Evolutionary conservation across 2,888 invertebrate genomes (phyloP).

Genomic region (Dolichopus griseipennis): DNA sequence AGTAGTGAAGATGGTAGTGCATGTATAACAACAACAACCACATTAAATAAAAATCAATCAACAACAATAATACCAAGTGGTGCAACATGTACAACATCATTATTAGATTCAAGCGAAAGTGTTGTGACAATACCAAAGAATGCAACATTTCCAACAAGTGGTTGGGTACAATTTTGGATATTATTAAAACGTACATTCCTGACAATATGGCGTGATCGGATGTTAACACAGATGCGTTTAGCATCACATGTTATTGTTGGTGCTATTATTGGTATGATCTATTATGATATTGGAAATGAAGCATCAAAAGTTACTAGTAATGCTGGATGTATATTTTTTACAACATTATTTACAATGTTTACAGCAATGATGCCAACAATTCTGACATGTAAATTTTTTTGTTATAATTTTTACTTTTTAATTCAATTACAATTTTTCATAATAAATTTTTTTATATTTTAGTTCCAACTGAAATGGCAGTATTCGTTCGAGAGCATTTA

Average conservation of each 20-base stretch:
- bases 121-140: conserved; percentile 57
- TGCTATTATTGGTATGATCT: conserved; percentile 83
- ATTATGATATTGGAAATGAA: conserved; percentile 87
- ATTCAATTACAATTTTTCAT: background rate
- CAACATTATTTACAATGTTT: conserved; percentile 93
- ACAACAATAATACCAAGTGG: conserved; percentile 8
- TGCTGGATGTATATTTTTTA: conserved; percentile 92
- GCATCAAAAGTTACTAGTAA: conserved; percentile 92
- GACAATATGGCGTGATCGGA: conserved; percentile 76
- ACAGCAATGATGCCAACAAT: conserved; percentile 98
- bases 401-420: background rate
- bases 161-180: conserved; percentile 78
- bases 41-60: background rate
- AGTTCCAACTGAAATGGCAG: conserved; percentile 95
- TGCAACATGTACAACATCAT: conserved; percentile 53
- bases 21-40: conserved; percentile 19
- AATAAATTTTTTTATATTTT: conserved; percentile 5
- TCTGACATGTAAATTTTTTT: conserved; percentile 75
- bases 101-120: conserved; percentile 64
- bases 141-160: conserved; percentile 70
- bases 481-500: conserved; percentile 87
- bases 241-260: conserved; percentile 70
- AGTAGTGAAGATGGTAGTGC: conserved; percentile 8
- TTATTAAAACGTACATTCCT: conserved; percentile 74
- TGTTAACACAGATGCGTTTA: conserved; percentile 79